Conservation (phyloP, 2,888 invertebrate species). For the Pomacea canaliculata region DNA sequence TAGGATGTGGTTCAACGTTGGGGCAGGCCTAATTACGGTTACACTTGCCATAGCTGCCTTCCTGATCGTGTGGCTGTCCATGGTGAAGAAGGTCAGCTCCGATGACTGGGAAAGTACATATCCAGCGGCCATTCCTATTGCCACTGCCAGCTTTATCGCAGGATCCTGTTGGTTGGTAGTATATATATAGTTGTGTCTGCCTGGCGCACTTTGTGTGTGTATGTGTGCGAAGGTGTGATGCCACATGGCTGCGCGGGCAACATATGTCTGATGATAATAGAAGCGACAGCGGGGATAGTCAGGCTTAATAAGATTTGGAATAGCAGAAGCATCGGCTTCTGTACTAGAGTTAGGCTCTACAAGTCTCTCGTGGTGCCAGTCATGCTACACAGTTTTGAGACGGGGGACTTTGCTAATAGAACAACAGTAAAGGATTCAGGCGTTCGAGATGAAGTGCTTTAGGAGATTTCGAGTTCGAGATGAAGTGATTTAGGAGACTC, state of each 20-base stretch:
- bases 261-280: too few species aligned
- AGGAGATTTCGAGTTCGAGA: too few species aligned
- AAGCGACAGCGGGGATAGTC: too few species aligned
- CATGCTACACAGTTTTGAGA: too few species aligned
- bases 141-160: slow-evolving; percentile 63
- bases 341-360: too few species aligned
- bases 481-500: too few species aligned
- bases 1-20: slow-evolving; percentile 66
- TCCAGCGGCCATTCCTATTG: slow-evolving; percentile 66
- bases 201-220: not conserved
- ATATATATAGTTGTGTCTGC: not conserved
- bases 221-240: not conserved
- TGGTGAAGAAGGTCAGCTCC: slow-evolving; percentile 60
- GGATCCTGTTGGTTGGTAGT: slow-evolving; percentile 63
- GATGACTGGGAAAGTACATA: slow-evolving; percentile 66
- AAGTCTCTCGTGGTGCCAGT: too few species aligned
- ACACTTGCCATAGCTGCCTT: slow-evolving; percentile 61
- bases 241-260: not conserved
- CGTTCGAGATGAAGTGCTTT: too few species aligned
- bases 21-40: slow-evolving; percentile 51
- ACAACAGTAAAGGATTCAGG: too few species aligned
- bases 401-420: too few species aligned
- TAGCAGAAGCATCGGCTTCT: too few species aligned
- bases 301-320: too few species aligned
- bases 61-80: slow-evolving; percentile 63